A percentile compares a stretch with the other conserved stretches of the same genome.
These are phyloP conservation scores for Chalcis sispes DNA, from an alignment of 2,888 invertebrate species.

Conservation along the genomic window DNA sequence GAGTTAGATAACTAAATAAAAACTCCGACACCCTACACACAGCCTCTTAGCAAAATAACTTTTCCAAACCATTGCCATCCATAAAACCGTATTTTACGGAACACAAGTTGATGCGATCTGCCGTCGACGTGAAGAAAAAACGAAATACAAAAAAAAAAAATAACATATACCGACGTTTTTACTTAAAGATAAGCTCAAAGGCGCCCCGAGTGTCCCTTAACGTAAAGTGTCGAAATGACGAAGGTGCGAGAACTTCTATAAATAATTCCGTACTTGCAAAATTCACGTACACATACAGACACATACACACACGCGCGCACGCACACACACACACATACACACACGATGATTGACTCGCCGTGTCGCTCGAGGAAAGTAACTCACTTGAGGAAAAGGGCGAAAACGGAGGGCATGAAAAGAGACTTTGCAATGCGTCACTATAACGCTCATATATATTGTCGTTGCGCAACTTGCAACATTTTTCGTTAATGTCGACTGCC, in stretches of 20 bases:
- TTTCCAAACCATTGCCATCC: slow-evolving; percentile 33
- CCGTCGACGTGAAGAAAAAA: slow-evolving; percentile 17
- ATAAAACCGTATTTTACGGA: slow-evolving; percentile 42
- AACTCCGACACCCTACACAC: background rate
- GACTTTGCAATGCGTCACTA: slow-evolving; percentile 22
- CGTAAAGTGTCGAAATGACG: slow-evolving; percentile 45
- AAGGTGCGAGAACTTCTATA: slow-evolving; percentile 51
- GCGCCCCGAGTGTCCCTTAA: slow-evolving; percentile 29
- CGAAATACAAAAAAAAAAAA: slow-evolving; percentile 1
- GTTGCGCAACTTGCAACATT: no score
- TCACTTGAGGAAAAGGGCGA: slow-evolving; percentile 26
- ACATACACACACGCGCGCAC: background rate
- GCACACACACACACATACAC: no score
- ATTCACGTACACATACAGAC: slow-evolving; percentile 17
- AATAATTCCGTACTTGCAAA: slow-evolving; percentile 49
- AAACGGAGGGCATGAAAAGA: background rate
- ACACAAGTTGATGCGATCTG: slow-evolving; percentile 31
- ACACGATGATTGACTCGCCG: slow-evolving; percentile 41
- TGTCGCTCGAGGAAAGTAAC: slow-evolving; percentile 5
- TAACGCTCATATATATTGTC: no score
- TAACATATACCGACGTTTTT: slow-evolving; percentile 43
- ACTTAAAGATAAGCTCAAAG: slow-evolving; percentile 42
- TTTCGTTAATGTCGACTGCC: no score
- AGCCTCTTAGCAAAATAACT: slow-evolving; percentile 40
- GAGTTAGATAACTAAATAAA: background rate